Conservation (phyloP, 2,888 invertebrate genomes). For the Enchytraeus crypticus region DNA sequence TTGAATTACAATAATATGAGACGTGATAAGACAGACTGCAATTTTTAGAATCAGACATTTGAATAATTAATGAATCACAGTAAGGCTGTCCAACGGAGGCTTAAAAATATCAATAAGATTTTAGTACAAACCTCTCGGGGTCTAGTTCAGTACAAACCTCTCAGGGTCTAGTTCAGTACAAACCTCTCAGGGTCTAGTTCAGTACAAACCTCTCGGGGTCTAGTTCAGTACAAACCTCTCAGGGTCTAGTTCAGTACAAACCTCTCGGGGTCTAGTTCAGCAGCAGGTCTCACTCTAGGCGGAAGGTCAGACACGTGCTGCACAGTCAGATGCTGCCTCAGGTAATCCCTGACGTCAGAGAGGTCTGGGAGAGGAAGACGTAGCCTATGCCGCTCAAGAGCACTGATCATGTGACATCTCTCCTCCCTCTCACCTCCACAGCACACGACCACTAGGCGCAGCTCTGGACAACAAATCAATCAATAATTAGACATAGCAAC, state of each 20-base stretch:
- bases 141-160: no score
- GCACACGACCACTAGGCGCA: conserved; percentile 32
- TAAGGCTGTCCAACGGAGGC: no score
- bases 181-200: no score
- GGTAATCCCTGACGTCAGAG: conserved; percentile 21
- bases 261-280: conserved; percentile 8
- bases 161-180: no score
- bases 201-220: no score
- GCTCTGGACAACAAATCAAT: conserved; percentile 22
- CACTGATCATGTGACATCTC: conserved; percentile 34
- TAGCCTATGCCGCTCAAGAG: conserved; percentile 30
- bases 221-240: neutral
- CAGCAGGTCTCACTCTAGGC: neutral
- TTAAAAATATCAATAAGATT: no score
- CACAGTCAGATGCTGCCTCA: conserved; percentile 22
- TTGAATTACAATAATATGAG: no score
- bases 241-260: neutral
- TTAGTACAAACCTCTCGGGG: no score
- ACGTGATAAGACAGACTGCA: no score
- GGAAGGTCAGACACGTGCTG: neutral
- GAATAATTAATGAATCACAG: no score
- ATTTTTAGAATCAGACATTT: no score
- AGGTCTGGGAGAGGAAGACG: conserved; percentile 1
- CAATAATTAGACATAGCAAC: no score
- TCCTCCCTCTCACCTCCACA: conserved; percentile 38